A percentile compares a stretch with the other conserved stretches of the same genome.
Conservation (phyloP, 2,888 invertebrate species). For the Perizoma affinitatum region DNA sequence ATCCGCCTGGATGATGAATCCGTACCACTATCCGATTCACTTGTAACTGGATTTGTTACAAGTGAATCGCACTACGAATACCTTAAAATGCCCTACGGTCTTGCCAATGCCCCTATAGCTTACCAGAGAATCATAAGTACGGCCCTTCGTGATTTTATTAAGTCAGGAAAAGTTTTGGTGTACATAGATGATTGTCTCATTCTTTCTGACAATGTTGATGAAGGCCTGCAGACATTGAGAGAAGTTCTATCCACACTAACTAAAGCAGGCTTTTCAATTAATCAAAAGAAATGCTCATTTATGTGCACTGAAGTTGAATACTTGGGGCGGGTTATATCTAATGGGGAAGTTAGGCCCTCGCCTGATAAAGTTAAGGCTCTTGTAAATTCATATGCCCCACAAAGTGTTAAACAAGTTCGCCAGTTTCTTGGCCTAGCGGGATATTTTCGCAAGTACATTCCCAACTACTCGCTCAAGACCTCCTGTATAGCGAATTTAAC, state of each 20-base stretch:
- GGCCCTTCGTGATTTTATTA: constrained; percentile 5
- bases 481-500: constrained; percentile 8
- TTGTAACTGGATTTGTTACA: constrained; percentile 33
- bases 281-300: constrained; percentile 31
- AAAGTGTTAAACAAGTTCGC: not conserved
- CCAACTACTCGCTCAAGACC: not conserved
- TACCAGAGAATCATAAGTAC: constrained; percentile 33
- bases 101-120: constrained; percentile 18
- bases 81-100: constrained; percentile 17
- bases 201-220: not conserved
- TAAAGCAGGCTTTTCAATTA: constrained; percentile 39
- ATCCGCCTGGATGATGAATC: constrained; percentile 28
- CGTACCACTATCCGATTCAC: too few species aligned
- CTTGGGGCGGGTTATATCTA: constrained; percentile 33
- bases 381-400: too few species aligned
- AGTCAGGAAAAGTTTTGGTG: constrained; percentile 22
- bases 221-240: not conserved
- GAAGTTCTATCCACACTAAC: constrained; percentile 13
- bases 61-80: constrained; percentile 12
- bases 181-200: constrained; percentile 31
- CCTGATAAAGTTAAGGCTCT: constrained; percentile 7
- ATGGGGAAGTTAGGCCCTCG: constrained; percentile 42
- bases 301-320: constrained; percentile 38
- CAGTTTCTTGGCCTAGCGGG: not conserved
- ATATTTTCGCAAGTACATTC: not conserved